Percentiles rank a stretch among this genome's conserved stretches.
These are phyloP conservation scores for Hymenopus coronatus DNA, from an alignment of 2,888 invertebrate genomes.

Conservation along the genomic window DNA sequence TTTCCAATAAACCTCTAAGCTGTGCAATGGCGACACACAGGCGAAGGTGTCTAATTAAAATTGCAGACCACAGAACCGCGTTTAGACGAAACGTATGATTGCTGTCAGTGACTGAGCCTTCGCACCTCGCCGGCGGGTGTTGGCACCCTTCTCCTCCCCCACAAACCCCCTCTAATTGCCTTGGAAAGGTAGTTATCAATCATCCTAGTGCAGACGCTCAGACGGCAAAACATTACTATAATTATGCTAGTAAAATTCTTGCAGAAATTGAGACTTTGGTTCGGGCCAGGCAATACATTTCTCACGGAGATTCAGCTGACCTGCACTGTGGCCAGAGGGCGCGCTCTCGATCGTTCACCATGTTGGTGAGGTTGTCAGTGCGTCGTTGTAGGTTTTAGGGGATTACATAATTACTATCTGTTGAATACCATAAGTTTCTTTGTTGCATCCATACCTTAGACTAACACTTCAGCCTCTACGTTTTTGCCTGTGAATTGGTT, in stretches of 20 bases:
- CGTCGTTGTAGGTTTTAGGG: background rate
- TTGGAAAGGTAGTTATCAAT: background rate
- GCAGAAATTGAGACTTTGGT: background rate
- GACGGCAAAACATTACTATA: background rate
- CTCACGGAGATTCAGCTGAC: background rate
- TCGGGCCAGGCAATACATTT: background rate
- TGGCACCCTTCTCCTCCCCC: background rate
- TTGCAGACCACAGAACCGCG: background rate
- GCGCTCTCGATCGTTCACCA: background rate
- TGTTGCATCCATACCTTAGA: too few relatives aligned
- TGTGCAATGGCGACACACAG: too few relatives aligned
- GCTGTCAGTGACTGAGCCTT: background rate
- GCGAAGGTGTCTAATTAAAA: background rate
- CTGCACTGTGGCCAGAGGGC: background rate
- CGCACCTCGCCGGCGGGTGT: background rate
- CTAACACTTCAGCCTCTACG: too few relatives aligned
- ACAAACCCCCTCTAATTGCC: background rate
- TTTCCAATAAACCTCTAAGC: too few relatives aligned
- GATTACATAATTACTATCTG: background rate
- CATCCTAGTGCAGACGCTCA: background rate
- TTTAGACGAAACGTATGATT: background rate
- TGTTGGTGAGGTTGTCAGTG: background rate
- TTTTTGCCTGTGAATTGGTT: too few relatives aligned
- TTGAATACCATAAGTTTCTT: background rate
- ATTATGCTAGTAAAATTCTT: background rate